Evolutionary conservation across 2,113 vertebrate species (phyloP).

Genomic region (Sander vitreus): DNA sequence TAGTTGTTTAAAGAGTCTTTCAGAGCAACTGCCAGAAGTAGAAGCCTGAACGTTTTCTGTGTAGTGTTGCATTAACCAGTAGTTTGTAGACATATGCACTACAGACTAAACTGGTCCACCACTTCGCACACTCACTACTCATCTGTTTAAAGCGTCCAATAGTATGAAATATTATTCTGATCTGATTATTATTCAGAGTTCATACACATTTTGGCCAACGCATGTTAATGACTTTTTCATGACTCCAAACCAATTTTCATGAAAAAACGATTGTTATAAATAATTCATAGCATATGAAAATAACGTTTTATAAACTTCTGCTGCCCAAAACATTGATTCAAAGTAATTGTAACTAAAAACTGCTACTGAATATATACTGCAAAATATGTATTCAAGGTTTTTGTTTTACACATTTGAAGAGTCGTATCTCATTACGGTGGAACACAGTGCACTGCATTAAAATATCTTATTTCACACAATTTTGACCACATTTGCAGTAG

Average conservation of each 20-base stretch:
- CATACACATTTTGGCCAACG: not conserved
- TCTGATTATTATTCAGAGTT: not conserved
- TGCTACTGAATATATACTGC: not conserved
- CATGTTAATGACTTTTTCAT: no score
- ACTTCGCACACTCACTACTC: not conserved
- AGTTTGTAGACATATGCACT: not conserved
- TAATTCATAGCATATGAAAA: not conserved
- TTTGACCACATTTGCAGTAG: no score
- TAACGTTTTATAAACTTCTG: not conserved
- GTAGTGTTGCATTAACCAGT: not conserved
- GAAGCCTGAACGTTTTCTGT: slow-evolving; percentile 16
- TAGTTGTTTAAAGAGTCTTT: slow-evolving; percentile 14
- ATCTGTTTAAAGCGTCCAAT: not conserved
- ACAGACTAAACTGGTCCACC: not conserved
- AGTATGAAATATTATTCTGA: not conserved
- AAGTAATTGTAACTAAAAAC: not conserved
- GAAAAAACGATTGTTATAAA: not conserved
- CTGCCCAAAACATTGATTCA: not conserved
- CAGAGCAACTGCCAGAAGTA: slow-evolving; percentile 2
- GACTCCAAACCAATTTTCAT: not conserved
- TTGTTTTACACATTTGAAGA: not conserved
- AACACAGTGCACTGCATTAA: not conserved
- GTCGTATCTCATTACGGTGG: not conserved
- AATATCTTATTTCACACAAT: not conserved
- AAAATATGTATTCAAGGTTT: no score